A percentile compares a stretch with the other conserved stretches of the same genome.
These are phyloP conservation scores for Phrixothrix hirtus DNA, from an alignment of 2,888 invertebrate genomes.

Conservation along the genomic window DNA sequence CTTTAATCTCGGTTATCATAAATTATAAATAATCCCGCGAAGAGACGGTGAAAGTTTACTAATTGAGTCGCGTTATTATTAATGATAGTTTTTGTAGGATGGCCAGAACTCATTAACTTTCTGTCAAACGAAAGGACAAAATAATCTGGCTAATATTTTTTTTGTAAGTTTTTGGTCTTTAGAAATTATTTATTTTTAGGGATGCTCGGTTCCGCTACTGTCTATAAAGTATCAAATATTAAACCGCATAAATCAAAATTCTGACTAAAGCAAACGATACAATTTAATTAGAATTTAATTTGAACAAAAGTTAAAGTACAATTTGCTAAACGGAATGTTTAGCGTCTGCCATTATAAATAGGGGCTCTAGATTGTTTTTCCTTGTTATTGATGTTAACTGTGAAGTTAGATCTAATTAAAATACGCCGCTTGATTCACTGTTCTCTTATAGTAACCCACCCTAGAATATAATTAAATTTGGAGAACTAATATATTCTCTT, in stretches of 20 bases:
- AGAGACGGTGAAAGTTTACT: background rate
- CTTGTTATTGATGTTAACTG: slow-evolving; percentile 37
- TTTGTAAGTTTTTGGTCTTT: background rate
- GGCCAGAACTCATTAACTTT: background rate
- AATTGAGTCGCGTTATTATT: background rate
- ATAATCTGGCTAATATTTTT: background rate
- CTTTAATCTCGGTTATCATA: background rate
- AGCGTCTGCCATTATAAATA: slow-evolving; percentile 23
- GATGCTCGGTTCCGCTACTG: too few relatives aligned
- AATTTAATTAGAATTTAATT: slow-evolving; percentile 34
- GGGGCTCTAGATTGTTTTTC: slow-evolving; percentile 36
- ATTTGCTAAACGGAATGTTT: slow-evolving; percentile 23
- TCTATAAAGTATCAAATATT: slow-evolving; percentile 4
- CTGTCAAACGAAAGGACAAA: background rate
- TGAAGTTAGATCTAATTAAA: slow-evolving; percentile 38
- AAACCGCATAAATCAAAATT: slow-evolving; percentile 17
- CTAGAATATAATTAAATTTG: slow-evolving; percentile 33
- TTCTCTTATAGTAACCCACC: slow-evolving; percentile 27
- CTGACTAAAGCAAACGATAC: slow-evolving; percentile 24
- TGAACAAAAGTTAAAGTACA: slow-evolving; percentile 18
- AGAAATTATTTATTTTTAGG: too few relatives aligned
- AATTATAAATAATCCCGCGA: background rate
- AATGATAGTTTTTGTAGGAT: background rate
- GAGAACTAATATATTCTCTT: slow-evolving; percentile 25
- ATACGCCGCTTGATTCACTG: slow-evolving; percentile 34